Conservation (phyloP, 2,797 vertebrate genomes). For the Masticophis lateralis region DNA sequence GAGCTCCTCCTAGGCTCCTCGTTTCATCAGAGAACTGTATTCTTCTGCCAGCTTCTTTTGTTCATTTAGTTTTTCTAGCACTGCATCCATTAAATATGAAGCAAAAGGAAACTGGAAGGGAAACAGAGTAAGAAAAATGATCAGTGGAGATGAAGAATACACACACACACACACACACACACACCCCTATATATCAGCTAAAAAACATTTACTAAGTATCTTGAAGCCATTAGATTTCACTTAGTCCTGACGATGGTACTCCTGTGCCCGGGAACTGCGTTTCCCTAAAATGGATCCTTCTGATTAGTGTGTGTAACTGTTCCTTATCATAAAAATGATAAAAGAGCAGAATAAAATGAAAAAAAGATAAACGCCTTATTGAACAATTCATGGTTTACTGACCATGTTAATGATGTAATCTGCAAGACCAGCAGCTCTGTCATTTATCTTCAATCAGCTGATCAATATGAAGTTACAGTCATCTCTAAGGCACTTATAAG, state of each 20-base stretch:
- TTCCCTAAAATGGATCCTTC: conserved; percentile 64
- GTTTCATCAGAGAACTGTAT: conserved; percentile 79
- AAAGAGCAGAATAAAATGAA: conserved; percentile 75
- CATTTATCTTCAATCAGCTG: conserved; percentile 78
- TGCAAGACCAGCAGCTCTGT: conserved; percentile 75
- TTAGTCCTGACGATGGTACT: conserved; percentile 56
- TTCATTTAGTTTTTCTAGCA: conserved; percentile 91
- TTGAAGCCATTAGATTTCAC: conserved; percentile 65
- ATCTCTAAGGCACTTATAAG: conserved; percentile 68
- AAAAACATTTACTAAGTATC: conserved; percentile 59
- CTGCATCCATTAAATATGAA: conserved; percentile 83
- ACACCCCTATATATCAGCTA: conserved; percentile 20
- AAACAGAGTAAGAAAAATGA: conserved; percentile 63
- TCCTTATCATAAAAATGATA: conserved; percentile 76
- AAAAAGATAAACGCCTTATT: conserved; percentile 78
- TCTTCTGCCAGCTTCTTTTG: conserved; percentile 87
- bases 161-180: background rate
- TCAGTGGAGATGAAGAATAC: conserved; percentile 53
- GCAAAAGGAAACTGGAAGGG: conserved; percentile 87
- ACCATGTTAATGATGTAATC: conserved; percentile 81
- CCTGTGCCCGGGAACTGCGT: conserved; percentile 45
- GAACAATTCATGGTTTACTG: conserved; percentile 81
- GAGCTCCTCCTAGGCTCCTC: conserved; percentile 61
- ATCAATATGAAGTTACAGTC: conserved; percentile 78
- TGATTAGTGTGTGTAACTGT: conserved; percentile 66